phyloP scores from a whole-genome alignment of 2,888 invertebrate genomes.

The Nomada fabriciana region DNA sequence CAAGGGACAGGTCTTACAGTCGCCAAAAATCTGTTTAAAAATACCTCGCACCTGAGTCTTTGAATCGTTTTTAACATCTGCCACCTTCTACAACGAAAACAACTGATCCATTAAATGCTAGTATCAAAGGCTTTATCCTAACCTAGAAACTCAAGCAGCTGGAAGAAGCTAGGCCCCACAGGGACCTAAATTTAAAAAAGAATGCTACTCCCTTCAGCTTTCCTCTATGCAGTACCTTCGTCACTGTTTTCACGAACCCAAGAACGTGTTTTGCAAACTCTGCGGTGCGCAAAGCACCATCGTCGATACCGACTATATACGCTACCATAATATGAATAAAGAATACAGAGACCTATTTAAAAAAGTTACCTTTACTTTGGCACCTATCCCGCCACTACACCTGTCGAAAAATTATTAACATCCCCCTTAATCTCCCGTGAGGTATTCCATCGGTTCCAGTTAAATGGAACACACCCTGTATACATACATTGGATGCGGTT shows the following conservation, averaged over 20 bases:
- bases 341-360: too few relatives aligned
- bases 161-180: not conserved
- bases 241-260: not conserved
- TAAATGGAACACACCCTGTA: too few relatives aligned
- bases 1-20: too few relatives aligned
- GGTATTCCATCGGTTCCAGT: too few relatives aligned
- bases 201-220: not conserved
- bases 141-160: not conserved
- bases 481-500: too few relatives aligned
- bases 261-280: not conserved
- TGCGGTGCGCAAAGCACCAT: not conserved
- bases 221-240: not conserved
- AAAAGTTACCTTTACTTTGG: too few relatives aligned
- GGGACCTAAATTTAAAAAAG: constrained; percentile 3
- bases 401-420: too few relatives aligned
- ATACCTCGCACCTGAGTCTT: not conserved
- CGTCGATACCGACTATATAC: constrained; percentile 6
- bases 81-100: not conserved
- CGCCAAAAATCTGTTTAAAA: not conserved
- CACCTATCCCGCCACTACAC: too few relatives aligned
- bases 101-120: constrained; percentile 4
- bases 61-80: not conserved
- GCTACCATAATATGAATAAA: too few relatives aligned
- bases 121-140: constrained; percentile 1
- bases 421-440: too few relatives aligned